A percentile compares a stretch with the other conserved stretches of the same genome.
Conservation (phyloP, 2,888 invertebrate species). For the Phyllotreta striolata region DNA sequence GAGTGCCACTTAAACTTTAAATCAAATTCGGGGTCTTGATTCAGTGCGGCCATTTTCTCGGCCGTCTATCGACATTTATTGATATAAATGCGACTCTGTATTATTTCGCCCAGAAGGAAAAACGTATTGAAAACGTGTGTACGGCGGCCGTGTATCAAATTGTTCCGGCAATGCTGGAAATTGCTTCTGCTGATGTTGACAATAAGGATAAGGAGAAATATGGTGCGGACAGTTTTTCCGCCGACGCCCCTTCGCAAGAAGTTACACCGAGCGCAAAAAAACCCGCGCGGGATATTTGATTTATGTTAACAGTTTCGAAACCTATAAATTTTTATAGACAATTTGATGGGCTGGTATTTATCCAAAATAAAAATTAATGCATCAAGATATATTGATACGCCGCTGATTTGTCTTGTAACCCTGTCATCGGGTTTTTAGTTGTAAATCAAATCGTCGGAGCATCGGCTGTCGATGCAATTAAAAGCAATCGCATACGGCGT, state of each 20-base stretch:
- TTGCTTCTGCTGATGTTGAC: conserved; percentile 20
- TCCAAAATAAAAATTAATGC: no score
- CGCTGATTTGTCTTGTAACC: conserved; percentile 11
- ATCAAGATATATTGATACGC: conserved; percentile 4
- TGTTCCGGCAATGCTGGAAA: conserved; percentile 29
- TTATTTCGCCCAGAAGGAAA: conserved; percentile 34
- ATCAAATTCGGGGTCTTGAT: conserved; percentile 56
- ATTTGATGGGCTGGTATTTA: no score
- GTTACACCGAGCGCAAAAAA: no score
- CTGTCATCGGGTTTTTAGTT: conserved; percentile 18
- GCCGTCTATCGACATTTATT: conserved; percentile 52
- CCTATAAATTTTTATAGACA: no score
- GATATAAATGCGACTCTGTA: conserved; percentile 52
- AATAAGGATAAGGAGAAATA: conserved; percentile 19
- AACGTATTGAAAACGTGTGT: conserved; percentile 37
- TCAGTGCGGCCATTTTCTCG: conserved; percentile 49
- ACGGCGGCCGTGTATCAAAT: conserved; percentile 30
- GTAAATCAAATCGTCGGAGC: conserved; percentile 23
- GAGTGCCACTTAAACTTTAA: conserved; percentile 58
- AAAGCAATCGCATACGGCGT: conserved; percentile 10
- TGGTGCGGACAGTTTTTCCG: neutral
- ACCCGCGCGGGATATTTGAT: no score
- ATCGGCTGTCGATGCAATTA: conserved; percentile 27
- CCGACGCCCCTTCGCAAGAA: no score
- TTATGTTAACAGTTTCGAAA: no score